Base-by-base conservation (phyloP, 92 coral and sea anemone species). In the Actinernus sp. region DNA sequence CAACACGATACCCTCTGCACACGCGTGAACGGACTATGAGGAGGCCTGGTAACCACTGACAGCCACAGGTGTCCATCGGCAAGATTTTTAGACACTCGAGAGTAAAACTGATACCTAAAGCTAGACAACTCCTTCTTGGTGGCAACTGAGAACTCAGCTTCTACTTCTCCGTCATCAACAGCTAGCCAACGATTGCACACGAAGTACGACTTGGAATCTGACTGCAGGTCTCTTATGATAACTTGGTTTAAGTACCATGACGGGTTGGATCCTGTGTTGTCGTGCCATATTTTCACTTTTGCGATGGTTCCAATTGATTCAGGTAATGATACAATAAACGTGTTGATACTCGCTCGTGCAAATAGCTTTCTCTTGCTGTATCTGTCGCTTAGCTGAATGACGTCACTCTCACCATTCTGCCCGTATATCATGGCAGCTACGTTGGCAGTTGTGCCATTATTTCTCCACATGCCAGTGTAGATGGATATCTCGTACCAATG, bases 1-100 rank as follows among this genome's bases (percentile, higher is more conserved):
- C 98, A 93, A 49, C 98, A 93, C 0, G 98, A 90, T 0, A 86
- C 70, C 47, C 98, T 76, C 49, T 93, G 98, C 63, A 80, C 90
- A 43, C 98, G 91, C 33, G 98, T 93, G 63, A 93, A 93, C 20
- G 92, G 90, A 53, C 93, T 90, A 9, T 88, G 98, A 1, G 98
- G 97, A 7, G 97, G 97, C 48, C 98, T 86, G 63, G 96, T 91
- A 27, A 74, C 77, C 6, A 93, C 89, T 14, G 98, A 93, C 23
- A 93, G 73, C 98, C 98, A 93, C 49, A 93, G 45, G 63, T 93
- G 98, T 26, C 91, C 93, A 58, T 93, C 98, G 1, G 88, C 90
- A 10, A 93, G 73, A 33, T 78, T 91, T 39, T 74, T 79, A 25
- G 93, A 55, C 8, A 85, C 81, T 1, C 93, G 88, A 19, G 91